A percentile compares a stretch with the other conserved stretches of the same genome.
phyloP scores from a whole-genome alignment of 2,888 invertebrate species.

The Myopa tessellatipennis region DNA sequence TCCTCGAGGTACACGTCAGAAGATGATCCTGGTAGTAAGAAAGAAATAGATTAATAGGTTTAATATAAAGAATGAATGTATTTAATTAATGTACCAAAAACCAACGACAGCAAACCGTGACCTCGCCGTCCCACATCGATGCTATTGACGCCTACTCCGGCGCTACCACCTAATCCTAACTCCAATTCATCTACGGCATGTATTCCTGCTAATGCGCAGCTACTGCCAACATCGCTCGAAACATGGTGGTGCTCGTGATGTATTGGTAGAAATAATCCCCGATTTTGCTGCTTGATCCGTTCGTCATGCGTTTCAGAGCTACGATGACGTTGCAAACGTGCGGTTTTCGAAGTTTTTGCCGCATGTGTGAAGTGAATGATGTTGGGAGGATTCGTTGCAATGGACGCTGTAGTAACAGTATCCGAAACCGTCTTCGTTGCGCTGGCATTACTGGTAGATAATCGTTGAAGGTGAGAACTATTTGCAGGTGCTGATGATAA shows the following conservation, averaged over 20 bases:
- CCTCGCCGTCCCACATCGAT: slow-evolving; percentile 47
- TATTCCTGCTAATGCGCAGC: slow-evolving; percentile 47
- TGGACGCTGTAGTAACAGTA: slow-evolving; percentile 17
- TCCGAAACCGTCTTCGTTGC: slow-evolving; percentile 37
- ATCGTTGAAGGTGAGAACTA: slow-evolving; percentile 40
- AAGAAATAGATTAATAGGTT: not conserved
- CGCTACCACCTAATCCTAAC: slow-evolving; percentile 55
- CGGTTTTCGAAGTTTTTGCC: slow-evolving; percentile 50
- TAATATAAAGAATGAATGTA: not conserved
- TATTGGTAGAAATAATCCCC: slow-evolving; percentile 59
- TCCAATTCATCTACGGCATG: slow-evolving; percentile 58
- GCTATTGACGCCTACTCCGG: slow-evolving; percentile 51
- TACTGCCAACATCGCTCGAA: slow-evolving; percentile 29
- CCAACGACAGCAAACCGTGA: slow-evolving; percentile 60
- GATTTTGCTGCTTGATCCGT: slow-evolving; percentile 61
- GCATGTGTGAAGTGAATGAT: slow-evolving; percentile 39
- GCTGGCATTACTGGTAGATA: slow-evolving; percentile 25
- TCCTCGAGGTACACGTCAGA: slow-evolving; percentile 67
- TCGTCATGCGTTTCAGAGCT: slow-evolving; percentile 67
- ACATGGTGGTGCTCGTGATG: slow-evolving; percentile 58
- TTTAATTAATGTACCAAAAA: slow-evolving; percentile 52
- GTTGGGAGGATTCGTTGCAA: slow-evolving; percentile 38
- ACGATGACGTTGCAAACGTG: slow-evolving; percentile 66
- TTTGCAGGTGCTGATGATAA: slow-evolving; percentile 22
- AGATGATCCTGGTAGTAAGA: slow-evolving; percentile 57